Evolutionary conservation across 2,888 invertebrate genomes (phyloP).

Genomic region (Buathra laborator): DNA sequence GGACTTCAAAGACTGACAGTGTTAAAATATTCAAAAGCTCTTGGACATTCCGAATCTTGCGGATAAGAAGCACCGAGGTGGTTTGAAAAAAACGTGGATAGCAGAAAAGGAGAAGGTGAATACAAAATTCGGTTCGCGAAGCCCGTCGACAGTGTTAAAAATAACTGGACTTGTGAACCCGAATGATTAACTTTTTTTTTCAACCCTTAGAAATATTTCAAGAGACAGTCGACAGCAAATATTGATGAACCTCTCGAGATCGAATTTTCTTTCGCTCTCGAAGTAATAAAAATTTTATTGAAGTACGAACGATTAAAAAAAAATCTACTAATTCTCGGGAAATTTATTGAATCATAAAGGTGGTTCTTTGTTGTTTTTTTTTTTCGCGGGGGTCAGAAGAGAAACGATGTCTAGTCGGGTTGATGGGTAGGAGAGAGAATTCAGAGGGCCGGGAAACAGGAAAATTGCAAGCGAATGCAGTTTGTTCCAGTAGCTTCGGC

Average conservation of each 20-base stretch:
- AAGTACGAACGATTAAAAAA: not conserved
- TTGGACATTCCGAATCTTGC: not conserved
- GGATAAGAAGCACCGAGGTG: not conserved
- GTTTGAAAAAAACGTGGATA: not conserved
- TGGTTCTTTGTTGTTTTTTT: not conserved
- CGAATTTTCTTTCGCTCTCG: not conserved
- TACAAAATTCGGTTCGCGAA: constrained; percentile 45
- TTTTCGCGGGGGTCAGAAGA: not conserved
- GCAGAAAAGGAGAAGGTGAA: not conserved
- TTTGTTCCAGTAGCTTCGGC: constrained; percentile 43
- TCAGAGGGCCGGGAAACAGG: not conserved
- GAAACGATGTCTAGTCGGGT: not conserved
- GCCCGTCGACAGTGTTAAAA: constrained; percentile 22
- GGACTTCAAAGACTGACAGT: constrained; percentile 37
- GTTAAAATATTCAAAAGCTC: constrained; percentile 63
- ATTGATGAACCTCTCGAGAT: constrained; percentile 42
- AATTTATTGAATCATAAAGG: not conserved
- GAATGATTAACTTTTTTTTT: constrained; percentile 27
- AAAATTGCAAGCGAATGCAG: constrained; percentile 58
- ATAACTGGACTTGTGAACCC: constrained; percentile 9
- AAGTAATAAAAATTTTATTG: not conserved
- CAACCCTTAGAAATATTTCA: not conserved
- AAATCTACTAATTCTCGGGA: not conserved
- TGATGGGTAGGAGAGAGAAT: not conserved
- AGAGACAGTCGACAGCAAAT: constrained; percentile 33